Base-by-base conservation (phyloP, 2,888 invertebrate genomes). In the Caenorhabditis japonica region DNA sequence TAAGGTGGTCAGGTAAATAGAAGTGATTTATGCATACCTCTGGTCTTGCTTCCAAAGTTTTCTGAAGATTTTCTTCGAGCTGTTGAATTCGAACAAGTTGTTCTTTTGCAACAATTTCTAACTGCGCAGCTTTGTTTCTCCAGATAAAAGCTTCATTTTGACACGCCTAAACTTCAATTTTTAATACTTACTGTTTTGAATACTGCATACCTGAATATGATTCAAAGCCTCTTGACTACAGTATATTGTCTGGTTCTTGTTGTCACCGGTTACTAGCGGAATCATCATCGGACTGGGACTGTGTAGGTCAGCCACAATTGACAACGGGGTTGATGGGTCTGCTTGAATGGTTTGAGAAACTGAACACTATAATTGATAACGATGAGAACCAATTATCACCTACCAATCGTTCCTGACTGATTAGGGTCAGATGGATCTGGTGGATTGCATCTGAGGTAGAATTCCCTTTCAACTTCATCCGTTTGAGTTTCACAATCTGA, bases 61-160 rank as follows among this genome's bases (percentile, higher is more conserved):
- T 72, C 13, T 72, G 64, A 13, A 73, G 56, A 4, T 46, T 39
- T 2, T 66, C 66, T 33, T 80, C 76, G 1, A 61, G 43, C 7
- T 73, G 61, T 23, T 72, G 66, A 33, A 77, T 62, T 39, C 77
- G 80, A 17, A 79, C n/a, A 8, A 86, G 68, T 51, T 85, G 84
- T 33, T 86, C 84, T 56, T 83, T 81, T 4, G 85, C 74, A 7
- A 84, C 77, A 51, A 87, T 75, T 64, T 87, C 87, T 53, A 87
- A 71, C 49, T 87, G 84, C 2, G 87, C 85, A 3, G 86, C 83
- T 66, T 86, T 87, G 49, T 83, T 87, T 17, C 87, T 64, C 86
- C 86, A 88, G 21, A 85, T 80, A 30, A 85, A 74, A 0, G 86
- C 85, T 69, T 87, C 87, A 58, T 85, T 83, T 51, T 86, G 83